Base-by-base conservation (phyloP, 2,888 invertebrate genomes). In the Ornithoptera priamus region DNA sequence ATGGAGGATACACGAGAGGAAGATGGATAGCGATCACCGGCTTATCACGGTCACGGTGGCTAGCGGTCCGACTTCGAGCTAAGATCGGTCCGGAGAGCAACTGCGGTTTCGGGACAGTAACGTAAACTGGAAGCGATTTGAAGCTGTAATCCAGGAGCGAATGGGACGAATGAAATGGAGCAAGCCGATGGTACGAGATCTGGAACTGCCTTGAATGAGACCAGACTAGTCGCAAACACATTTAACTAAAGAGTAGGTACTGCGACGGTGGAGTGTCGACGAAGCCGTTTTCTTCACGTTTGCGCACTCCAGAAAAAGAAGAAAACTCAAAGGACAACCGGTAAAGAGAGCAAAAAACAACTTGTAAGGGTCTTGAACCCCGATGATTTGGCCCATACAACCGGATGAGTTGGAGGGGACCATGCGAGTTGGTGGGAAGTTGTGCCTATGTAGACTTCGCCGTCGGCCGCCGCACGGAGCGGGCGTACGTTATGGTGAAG, bases 401-500 rank as follows among this genome's bases (percentile, higher is more conserved):
- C 8, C 39, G 39, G 39, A 39, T 39, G 39, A n/a, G 39, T 39
- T 39, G 39, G 8, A 10, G 39, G 39, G 39, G 39, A 22, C 39
- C 39, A 39, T 39, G 39, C 10, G 39, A 39, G 39, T 4, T 10
- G 39, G 39, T 39, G 39, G 39, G 8, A 39, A 39, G 8, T 39
- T 8, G 39, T 39, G 6, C 39, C 39, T 39, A 39, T 39, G 6
- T 39, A 8, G 71, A 22, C 22, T 22, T 75, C 77, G 77, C 76
- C 78, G 78, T 76, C 78, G 77, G 77, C n/a, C 57, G 56, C 56
- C 56, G 64, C 77, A 94, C 94, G 94, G 94, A 94, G 93, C 93
- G 94, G 94, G 93, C 93, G 30, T 30, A 30, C 30, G 30, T 3
- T 30, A 3, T 4, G 22, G 22, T 22, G 0, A 1, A 22, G 22